Base-by-base conservation (phyloP, 2,888 invertebrate species). In the Fragum whitleyi region DNA sequence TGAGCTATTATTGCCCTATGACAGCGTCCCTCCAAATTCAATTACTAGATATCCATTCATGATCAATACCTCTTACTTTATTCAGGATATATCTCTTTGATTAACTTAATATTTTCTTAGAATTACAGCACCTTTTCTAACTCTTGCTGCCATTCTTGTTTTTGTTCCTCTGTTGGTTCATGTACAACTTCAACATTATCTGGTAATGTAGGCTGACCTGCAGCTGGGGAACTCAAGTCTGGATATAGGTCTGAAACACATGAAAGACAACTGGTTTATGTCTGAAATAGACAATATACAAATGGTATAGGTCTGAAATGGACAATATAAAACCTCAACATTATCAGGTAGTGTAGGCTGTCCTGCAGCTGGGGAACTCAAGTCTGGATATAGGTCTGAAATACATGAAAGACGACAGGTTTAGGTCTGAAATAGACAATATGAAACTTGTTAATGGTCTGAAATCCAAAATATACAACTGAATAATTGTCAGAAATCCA, bases 111-210 rank as follows among this genome's bases (percentile, higher is more conserved):
- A n/a, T n/a, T n/a, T n/a, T n/a, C n/a, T n/a, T n/a, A n/a, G n/a
- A n/a, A n/a, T n/a, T n/a, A n/a, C 32, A 19, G 6, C 83, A 95
- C 95, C 94, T 95, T 95, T 28, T 95, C 95, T 74, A 96, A 93
- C 92, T 96, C 96, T 32, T 96, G 96, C 92, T 96, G 96, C 98
- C 98, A 98, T 94, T 97, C 97, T 73, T 89, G 83, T 39, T 80
- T 83, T 67, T 90, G 88, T 69, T 82, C 81, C 42, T 91, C 91
- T 3, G 81, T 85, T 42, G 42, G 28, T n/a, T 65, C 65, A 5
- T 65, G 65, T n/a, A 65, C 42, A 39, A 65, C 65, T 14, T 65
- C 39, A 7, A 65, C 65, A 42, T 65, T 65, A 11, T 77, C 76
- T 1, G 77, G 74, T 9, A 62, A 59, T 1, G 68, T 71, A 0